Conservation (phyloP, 2,113 vertebrate genomes). For the Redunca redunca region DNA sequence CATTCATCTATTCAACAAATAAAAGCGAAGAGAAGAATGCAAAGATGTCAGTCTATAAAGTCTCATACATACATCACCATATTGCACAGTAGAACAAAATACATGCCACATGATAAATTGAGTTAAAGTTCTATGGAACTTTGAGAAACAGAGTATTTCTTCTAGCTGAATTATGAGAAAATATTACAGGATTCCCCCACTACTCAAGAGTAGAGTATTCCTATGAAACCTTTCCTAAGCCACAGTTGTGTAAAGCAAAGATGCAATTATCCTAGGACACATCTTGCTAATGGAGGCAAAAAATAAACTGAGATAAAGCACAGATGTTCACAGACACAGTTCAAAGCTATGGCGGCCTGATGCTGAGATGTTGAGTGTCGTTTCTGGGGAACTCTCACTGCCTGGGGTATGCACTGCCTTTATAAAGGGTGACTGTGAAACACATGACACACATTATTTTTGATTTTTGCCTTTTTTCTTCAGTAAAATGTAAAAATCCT, state of each 20-base stretch:
- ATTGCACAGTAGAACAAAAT: neutral
- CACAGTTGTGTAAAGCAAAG: neutral
- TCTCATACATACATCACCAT: neutral
- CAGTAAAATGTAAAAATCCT: neutral
- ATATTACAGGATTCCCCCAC: neutral
- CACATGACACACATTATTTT: neutral
- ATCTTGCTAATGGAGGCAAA: neutral
- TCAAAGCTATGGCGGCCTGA: neutral
- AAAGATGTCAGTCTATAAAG: neutral
- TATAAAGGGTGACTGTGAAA: neutral
- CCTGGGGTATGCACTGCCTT: neutral
- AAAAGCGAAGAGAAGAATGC: neutral
- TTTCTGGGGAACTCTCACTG: neutral
- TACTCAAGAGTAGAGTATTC: neutral
- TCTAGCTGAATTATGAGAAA: constrained; percentile 4
- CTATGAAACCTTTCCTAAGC: neutral
- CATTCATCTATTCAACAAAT: neutral
- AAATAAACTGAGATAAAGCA: neutral
- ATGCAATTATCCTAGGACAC: neutral
- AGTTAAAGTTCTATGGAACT: neutral
- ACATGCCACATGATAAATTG: neutral
- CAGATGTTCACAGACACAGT: neutral
- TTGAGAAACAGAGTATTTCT: neutral
- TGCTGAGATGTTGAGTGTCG: neutral
- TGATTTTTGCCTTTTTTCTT: neutral